Base-by-base conservation (phyloP, 2,888 invertebrate species). In the Acleris emargana region DNA sequence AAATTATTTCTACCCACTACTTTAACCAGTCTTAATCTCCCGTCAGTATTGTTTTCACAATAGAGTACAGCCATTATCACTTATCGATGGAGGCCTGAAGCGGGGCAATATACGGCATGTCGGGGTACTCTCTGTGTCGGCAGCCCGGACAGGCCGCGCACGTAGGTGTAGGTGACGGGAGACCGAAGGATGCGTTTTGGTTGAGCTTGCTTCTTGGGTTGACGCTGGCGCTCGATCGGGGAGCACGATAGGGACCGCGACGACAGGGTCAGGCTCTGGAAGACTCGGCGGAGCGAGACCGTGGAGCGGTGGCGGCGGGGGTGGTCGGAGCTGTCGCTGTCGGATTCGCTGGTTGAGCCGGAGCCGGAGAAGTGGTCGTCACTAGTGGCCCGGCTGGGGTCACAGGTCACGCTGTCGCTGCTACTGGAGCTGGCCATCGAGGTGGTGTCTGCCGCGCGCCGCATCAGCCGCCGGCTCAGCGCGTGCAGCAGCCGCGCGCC, bases 61-160 rank as follows among this genome's bases (percentile, higher is more conserved):
- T 50, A 76, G 73, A 66, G 63, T 71, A 67, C 53, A 64, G 58
- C 52, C 42, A 43, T 69, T 63, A 58, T 17, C n/a, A 32, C 45
- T 85, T 91, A 91, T 76, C 91, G 90, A 77, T 91, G 84, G 32
- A 90, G 82, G 43, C 91, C 90, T 72, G 78, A 73, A 13, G 89
- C 80, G 42, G 81, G 76, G 69, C 83, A 81, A 76, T 77, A 84
- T 6, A 90, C 89, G 54, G 85, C 76, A 72, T 87, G 94, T 69
- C 95, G 93, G 0, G 97, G 96, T 22, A 97, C 95, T 77, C 97
- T 93, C 81, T 96, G 96, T 1, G 97, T 97, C 7, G 97, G 97
- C 62, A 97, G 87, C 11, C 97, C 97, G 9, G 97, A 97, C 70
- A 96, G 93, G 53, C 97, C 97, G 71, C 95, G 95, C 2, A 96